A percentile compares a stretch with the other conserved stretches of the same genome.
Conservation (phyloP, 2,113 vertebrate species). For the Gallinago undulata region DNA sequence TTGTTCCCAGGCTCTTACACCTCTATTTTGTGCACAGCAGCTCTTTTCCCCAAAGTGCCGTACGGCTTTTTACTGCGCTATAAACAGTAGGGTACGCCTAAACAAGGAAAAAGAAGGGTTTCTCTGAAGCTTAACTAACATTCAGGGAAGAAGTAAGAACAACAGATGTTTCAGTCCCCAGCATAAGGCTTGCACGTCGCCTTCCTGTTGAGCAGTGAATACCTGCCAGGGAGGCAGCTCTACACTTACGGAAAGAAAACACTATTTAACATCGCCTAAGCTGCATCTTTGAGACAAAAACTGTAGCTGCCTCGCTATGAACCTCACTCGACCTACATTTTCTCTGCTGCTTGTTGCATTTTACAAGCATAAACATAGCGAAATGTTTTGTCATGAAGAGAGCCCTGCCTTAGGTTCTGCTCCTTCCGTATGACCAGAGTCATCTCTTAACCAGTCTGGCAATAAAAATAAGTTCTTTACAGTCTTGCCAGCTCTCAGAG, state of each 20-base stretch:
- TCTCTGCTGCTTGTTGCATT: not conserved
- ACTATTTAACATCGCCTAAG: not conserved
- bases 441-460: not conserved
- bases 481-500: constrained; percentile 1
- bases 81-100: not conserved
- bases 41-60: not conserved
- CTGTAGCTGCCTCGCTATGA: not conserved
- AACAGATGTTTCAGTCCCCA: not conserved
- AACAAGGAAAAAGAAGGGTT: not conserved
- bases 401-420: not conserved
- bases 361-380: not conserved
- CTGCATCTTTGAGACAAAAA: not conserved
- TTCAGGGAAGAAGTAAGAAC: not conserved
- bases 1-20: not conserved
- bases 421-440: not conserved
- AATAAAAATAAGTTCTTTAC: constrained; percentile 32
- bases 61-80: not conserved
- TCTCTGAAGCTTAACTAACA: not conserved
- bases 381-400: not conserved
- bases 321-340: constrained; percentile 10
- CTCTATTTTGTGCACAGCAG: not conserved
- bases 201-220: not conserved
- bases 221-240: not conserved
- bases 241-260: not conserved
- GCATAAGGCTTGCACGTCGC: not conserved